phyloP scores from a whole-genome alignment of 2,888 invertebrate species.

The Limenitis camilla region DNA sequence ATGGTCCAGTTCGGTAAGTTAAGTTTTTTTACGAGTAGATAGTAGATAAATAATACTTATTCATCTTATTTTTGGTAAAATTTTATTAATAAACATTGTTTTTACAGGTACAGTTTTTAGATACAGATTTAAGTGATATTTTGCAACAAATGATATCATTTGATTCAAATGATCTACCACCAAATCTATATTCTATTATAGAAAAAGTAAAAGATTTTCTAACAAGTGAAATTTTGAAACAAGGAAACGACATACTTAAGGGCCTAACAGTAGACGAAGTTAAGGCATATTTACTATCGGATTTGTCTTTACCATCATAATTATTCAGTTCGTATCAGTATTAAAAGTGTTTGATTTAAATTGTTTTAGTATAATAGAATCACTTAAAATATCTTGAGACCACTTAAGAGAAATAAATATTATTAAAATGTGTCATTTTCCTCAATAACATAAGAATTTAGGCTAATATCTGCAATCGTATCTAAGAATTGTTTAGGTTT shows the following conservation, averaged over 20 bases:
- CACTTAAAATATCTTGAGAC: too few relatives aligned
- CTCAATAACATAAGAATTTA: slow-evolving; percentile 11
- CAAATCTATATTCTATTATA: background rate
- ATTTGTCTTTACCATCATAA: background rate
- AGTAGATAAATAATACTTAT: background rate
- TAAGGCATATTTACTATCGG: slow-evolving; percentile 8
- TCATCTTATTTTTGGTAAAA: background rate
- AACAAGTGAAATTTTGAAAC: slow-evolving; percentile 1
- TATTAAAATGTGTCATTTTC: slow-evolving; percentile 1
- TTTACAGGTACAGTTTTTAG: background rate
- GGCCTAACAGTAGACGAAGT: slow-evolving; percentile 8
- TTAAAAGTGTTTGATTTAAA: too few relatives aligned
- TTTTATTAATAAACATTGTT: background rate
- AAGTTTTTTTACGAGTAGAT: too few relatives aligned
- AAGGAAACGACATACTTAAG: slow-evolving; percentile 8
- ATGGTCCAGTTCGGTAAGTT: too few relatives aligned
- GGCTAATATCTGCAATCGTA: slow-evolving; percentile 13
- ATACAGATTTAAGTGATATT: background rate
- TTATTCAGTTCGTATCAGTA: too few relatives aligned
- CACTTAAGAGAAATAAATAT: too few relatives aligned
- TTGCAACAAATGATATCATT: background rate
- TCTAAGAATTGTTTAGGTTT: slow-evolving; percentile 25
- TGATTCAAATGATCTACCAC: background rate
- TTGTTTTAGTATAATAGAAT: background rate
- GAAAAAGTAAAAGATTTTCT: background rate